Base-by-base conservation (phyloP, 2,888 invertebrate species). In the Parthenolecanium corni region DNA sequence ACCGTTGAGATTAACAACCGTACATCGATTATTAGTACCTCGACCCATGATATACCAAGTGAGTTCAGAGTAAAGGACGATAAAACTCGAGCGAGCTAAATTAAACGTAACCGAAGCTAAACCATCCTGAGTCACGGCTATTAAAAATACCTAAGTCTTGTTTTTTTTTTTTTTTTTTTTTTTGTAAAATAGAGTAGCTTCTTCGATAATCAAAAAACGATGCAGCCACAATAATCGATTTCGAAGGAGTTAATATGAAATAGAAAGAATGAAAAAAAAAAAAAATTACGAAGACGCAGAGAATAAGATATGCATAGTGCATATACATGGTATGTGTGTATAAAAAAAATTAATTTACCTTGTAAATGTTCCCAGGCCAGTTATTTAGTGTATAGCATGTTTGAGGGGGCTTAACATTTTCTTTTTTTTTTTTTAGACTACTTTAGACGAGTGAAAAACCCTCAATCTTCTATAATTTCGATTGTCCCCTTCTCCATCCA, bases 301-400 rank as follows among this genome's bases (percentile, higher is more conserved):
- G 18, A 44, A 44, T 38, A 20, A 9, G 31, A 31, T 31, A 31
- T 31, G 31, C 31, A 31, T 31, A 31, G 5, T 6, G 9, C 31
- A 6, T 31, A 9, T 31, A 31, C 31, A n/a, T n/a, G n/a, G 38
- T 20, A 18, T 9, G 44, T 44, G 57, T 25, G 24, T 42, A 46
- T n/a, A 42, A 46, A 46, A 58, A 49, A 58, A 58, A 58, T 58
- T 58, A 58, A 58, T 58, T 47, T 58, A 58, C 58, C 58, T 58
- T 58, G 49, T 58, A 58, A 58, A 58, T 58, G 49, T 58, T 58
- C 58, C 58, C 58, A 58, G 47, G 58, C 58, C 46, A 47, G 58
- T 58, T 58, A 58, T 58, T 58, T 47, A 47, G 49, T 58, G 49
- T 23, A 31, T 9, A 9, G 31, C 31, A 31, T 6, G 31, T 31